Evolutionary conservation across 2,797 vertebrate species (phyloP).

Genomic region (Triplophysa yarkandensis): DNA sequence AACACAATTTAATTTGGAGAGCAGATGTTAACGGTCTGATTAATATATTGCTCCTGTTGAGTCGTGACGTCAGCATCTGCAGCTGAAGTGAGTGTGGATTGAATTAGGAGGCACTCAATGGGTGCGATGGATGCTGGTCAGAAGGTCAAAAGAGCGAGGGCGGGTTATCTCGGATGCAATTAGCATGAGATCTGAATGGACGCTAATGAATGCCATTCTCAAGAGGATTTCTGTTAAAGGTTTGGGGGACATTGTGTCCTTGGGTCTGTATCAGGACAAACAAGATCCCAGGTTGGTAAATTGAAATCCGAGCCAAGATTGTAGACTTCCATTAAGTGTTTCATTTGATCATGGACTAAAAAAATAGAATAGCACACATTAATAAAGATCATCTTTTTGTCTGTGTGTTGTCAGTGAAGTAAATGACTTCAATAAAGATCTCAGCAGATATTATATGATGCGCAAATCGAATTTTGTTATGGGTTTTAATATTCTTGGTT

Average conservation of each 20-base stretch:
- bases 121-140: slow-evolving; percentile 14
- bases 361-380: slow-evolving; percentile 53
- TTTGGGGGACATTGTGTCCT: slow-evolving; percentile 49
- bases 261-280: slow-evolving; percentile 41
- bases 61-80: slow-evolving; percentile 15
- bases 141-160: slow-evolving; percentile 52
- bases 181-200: slow-evolving; percentile 39
- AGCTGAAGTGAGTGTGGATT: slow-evolving; percentile 10
- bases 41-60: slow-evolving; percentile 29
- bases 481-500: background rate
- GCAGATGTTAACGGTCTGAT: slow-evolving; percentile 40
- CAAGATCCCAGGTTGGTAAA: slow-evolving; percentile 48
- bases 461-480: background rate
- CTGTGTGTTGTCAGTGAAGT: background rate
- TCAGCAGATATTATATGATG: background rate
- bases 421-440: background rate
- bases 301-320: slow-evolving; percentile 51
- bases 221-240: slow-evolving; percentile 56
- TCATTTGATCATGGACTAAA: slow-evolving; percentile 64
- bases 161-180: slow-evolving; percentile 20
- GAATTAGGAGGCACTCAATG: slow-evolving; percentile 33
- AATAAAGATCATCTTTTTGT: slow-evolving; percentile 45
- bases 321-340: slow-evolving; percentile 54
- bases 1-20: slow-evolving; percentile 29
- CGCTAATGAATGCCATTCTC: slow-evolving; percentile 60